A percentile compares a stretch with the other conserved stretches of the same genome.
phyloP scores from a whole-genome alignment of 2,113 vertebrate genomes.

The Emberiza fucata region DNA sequence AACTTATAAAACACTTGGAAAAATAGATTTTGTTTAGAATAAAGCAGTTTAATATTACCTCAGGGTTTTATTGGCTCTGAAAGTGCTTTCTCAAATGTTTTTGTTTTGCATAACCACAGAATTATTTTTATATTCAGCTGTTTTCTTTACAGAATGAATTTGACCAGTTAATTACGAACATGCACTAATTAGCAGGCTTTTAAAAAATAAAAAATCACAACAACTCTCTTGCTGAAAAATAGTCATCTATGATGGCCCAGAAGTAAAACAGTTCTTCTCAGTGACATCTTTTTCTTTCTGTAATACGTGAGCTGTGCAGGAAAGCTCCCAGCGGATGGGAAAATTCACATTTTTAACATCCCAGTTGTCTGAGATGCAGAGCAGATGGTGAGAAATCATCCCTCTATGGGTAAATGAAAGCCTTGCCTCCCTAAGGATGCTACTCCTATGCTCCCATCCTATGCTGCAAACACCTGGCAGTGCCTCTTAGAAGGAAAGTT shows the following conservation, averaged over 20 bases:
- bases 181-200: neutral
- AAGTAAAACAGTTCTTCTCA: neutral
- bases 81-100: neutral
- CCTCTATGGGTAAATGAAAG: conserved; percentile 28
- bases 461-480: conserved; percentile 39
- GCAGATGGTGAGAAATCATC: conserved; percentile 57
- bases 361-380: conserved; percentile 20
- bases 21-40: neutral
- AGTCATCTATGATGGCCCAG: neutral
- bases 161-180: neutral
- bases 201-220: neutral
- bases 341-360: conserved; percentile 47
- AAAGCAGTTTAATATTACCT: neutral
- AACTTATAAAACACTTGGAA: neutral
- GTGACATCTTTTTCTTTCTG: neutral
- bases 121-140: neutral
- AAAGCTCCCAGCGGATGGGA: neutral
- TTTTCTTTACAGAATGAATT: neutral
- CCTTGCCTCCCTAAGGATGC: neutral
- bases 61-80: neutral
- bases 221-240: neutral
- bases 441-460: neutral
- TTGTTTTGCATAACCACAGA: neutral
- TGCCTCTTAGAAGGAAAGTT: neutral
- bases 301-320: neutral